phyloP scores from a whole-genome alignment of 2,113 vertebrate species.

The Prionailurus viverrinus region DNA sequence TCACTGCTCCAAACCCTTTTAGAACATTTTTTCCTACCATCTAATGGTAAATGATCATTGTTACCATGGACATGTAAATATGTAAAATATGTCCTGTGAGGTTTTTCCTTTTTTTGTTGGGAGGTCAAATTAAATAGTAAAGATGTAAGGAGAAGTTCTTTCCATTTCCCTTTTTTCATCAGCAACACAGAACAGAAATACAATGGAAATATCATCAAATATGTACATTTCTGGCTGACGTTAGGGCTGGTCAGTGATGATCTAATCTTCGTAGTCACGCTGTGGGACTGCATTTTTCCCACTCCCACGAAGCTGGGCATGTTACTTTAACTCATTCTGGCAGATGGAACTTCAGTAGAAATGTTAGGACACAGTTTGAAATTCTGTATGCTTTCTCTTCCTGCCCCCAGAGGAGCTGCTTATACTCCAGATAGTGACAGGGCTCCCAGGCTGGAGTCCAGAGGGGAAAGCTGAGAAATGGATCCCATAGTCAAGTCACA shows the following conservation, averaged over 20 bases:
- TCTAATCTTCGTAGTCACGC: not conserved
- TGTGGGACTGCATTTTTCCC: not conserved
- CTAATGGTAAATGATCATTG: not conserved
- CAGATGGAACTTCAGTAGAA: not conserved
- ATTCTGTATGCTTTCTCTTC: not conserved
- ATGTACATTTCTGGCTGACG: not conserved
- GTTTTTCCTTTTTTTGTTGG: not conserved
- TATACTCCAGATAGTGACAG: not conserved
- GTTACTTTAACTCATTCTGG: not conserved
- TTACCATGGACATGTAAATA: not conserved
- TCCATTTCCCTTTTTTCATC: not conserved
- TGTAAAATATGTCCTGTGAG: not conserved
- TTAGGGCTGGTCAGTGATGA: not conserved
- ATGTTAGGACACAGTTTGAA: not conserved
- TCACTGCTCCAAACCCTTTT: not conserved
- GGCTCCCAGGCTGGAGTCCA: not conserved
- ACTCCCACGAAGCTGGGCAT: not conserved
- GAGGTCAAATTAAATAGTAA: not conserved
- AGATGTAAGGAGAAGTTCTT: not conserved
- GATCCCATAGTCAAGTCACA: not conserved
- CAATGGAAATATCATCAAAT: not conserved
- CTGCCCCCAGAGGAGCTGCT: not conserved
- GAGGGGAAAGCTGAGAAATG: not conserved
- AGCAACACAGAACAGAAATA: not conserved
- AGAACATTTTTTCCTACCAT: not conserved